Evolutionary conservation across 2,888 invertebrate genomes (phyloP).

Genomic region (Lithophane leautieri): DNA sequence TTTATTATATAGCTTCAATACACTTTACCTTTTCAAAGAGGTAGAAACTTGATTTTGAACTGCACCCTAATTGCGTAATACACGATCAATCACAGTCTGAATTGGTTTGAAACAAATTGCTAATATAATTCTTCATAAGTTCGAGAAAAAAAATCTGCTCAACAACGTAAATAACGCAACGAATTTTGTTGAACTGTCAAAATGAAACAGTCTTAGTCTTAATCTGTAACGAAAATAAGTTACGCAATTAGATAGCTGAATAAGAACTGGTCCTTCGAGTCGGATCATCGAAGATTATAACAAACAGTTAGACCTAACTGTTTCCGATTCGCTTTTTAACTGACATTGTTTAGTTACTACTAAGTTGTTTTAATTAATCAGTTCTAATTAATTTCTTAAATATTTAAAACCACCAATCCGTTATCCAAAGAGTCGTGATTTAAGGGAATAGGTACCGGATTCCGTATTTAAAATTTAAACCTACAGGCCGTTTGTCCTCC

Average conservation of each 20-base stretch:
- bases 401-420: not conserved
- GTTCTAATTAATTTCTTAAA: not conserved
- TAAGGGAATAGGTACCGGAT: not conserved
- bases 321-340: not conserved
- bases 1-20: not conserved
- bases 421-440: not conserved
- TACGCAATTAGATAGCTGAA: too few species aligned
- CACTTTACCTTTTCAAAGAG: not conserved
- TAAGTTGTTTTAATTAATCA: not conserved
- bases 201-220: too few species aligned
- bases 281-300: not conserved
- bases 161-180: too few species aligned
- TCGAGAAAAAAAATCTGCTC: too few species aligned
- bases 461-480: not conserved
- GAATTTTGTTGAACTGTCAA: too few species aligned
- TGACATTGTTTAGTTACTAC: not conserved
- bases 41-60: not conserved
- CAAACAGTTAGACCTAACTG: too few species aligned
- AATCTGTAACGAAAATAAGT: too few species aligned
- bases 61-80: too few species aligned
- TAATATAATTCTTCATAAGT: too few species aligned
- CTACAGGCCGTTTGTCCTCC: too few species aligned
- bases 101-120: too few species aligned
- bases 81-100: too few species aligned
- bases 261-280: constrained; percentile 5